These are phyloP conservation scores for Euspilapteryx auroguttella DNA, from an alignment of 2,888 invertebrate genomes.

Conservation along the genomic window DNA sequence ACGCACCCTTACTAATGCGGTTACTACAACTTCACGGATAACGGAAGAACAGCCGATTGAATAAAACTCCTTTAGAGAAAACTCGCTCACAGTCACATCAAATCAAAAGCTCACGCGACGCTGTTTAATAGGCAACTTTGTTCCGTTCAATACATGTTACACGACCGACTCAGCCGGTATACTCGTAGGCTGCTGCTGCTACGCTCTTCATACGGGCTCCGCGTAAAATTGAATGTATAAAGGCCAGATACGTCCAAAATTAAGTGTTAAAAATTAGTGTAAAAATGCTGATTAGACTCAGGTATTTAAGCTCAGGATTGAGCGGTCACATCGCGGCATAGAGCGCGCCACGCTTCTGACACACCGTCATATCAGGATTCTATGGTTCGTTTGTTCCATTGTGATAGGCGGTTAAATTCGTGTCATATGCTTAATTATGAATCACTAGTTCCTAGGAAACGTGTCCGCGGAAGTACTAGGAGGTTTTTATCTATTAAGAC, in stretches of 20 bases:
- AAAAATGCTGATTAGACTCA: conserved; percentile 58
- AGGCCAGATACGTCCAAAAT: conserved; percentile 57
- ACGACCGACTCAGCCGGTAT: too few species aligned
- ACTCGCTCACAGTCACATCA: too few species aligned
- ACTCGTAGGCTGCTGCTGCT: too few species aligned
- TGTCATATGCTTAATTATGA: conserved; percentile 57
- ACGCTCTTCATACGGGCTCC: conserved; percentile 14
- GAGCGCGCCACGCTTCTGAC: conserved; percentile 34
- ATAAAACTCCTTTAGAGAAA: too few species aligned
- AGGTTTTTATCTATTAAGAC: too few species aligned
- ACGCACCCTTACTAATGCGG: conserved; percentile 7
- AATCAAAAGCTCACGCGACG: too few species aligned
- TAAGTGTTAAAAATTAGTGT: conserved; percentile 60
- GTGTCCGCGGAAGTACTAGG: too few species aligned
- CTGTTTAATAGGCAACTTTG: too few species aligned
- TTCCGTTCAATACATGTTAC: too few species aligned
- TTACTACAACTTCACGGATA: conserved; percentile 1
- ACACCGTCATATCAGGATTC: conserved; percentile 49
- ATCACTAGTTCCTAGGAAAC: too few species aligned
- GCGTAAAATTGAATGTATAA: conserved; percentile 47
- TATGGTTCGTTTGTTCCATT: conserved; percentile 52
- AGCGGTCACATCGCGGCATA: conserved; percentile 39
- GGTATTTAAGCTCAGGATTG: conserved; percentile 51
- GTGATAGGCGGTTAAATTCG: conserved; percentile 44
- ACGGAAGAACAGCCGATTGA: too few species aligned